phyloP scores from a whole-genome alignment of 2,113 vertebrate genomes.

The Cryptomyrus ogoouensis region DNA sequence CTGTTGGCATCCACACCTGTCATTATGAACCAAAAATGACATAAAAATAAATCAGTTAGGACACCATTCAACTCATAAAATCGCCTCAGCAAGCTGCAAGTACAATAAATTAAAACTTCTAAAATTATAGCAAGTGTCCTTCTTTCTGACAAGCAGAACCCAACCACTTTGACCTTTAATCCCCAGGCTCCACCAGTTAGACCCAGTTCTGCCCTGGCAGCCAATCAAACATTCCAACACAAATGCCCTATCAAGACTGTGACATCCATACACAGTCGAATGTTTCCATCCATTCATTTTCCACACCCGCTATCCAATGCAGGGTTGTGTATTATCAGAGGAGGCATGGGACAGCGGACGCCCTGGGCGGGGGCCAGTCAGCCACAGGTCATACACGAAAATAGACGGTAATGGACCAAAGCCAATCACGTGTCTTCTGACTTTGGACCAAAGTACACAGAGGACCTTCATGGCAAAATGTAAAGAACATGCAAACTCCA shows the following conservation, averaged over 20 bases:
- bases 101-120: neutral
- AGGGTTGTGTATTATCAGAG: neutral
- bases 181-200: neutral
- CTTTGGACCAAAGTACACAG: neutral
- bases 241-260: neutral
- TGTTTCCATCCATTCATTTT: neutral
- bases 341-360: neutral
- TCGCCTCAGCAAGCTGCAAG: neutral
- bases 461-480: neutral
- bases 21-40: neutral
- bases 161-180: neutral
- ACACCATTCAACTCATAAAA: neutral
- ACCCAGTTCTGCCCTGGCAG: neutral
- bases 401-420: neutral
- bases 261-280: neutral
- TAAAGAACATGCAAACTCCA: neutral
- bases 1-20: neutral
- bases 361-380: neutral
- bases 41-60: neutral
- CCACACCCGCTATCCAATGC: neutral
- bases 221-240: neutral
- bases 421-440: neutral
- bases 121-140: neutral
- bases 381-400: neutral
- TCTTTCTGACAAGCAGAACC: neutral